These are phyloP conservation scores for Blera fallax DNA, from an alignment of 2,888 invertebrate species.

Conservation along the genomic window DNA sequence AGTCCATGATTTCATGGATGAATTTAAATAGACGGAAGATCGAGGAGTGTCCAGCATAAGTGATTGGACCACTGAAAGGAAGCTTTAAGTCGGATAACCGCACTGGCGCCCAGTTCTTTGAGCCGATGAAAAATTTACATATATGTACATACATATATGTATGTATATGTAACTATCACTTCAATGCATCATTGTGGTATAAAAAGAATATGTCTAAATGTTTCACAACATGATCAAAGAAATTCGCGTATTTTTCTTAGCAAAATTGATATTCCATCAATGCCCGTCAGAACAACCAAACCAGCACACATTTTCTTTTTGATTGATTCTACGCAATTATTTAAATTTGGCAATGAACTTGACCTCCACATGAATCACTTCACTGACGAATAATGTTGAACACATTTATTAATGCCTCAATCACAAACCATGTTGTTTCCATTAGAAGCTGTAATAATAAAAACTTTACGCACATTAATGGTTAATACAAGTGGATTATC, in stretches of 20 bases:
- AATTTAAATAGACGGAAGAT: too few relatives aligned
- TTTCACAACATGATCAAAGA: not conserved
- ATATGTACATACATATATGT: too few relatives aligned
- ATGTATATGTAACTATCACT: too few relatives aligned
- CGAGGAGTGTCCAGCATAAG: too few relatives aligned
- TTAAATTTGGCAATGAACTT: conserved; percentile 15
- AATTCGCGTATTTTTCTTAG: not conserved
- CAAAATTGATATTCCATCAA: conserved; percentile 8
- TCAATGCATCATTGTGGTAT: not conserved
- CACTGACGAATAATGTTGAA: not conserved
- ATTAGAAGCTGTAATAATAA: not conserved
- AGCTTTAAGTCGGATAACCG: too few relatives aligned
- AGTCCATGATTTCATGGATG: too few relatives aligned
- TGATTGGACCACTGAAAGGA: too few relatives aligned
- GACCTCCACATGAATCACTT: not conserved
- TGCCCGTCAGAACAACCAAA: not conserved
- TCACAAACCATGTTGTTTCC: not conserved
- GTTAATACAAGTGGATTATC: not conserved
- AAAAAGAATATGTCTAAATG: not conserved
- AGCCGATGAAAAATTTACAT: too few relatives aligned
- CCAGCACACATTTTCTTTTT: not conserved
- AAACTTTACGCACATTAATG: not conserved
- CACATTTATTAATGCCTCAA: not conserved
- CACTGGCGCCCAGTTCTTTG: too few relatives aligned
- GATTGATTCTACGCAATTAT: not conserved